Evolutionary conservation across 2,888 invertebrate genomes (phyloP).

Genomic region (Torymus aiolomorphi): DNA sequence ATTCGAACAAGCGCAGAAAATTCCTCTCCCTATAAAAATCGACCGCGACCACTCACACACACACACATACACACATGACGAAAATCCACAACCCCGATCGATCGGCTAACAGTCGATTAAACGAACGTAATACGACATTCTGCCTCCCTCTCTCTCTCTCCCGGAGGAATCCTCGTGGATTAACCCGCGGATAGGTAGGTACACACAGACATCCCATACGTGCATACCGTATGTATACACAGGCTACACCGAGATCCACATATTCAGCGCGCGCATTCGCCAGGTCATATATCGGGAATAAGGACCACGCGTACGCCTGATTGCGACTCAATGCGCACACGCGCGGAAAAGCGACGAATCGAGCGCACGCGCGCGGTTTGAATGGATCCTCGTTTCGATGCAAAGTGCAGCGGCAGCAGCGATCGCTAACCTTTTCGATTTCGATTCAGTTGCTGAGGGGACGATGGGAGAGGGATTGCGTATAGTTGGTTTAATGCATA

Average conservation of each 20-base stretch:
- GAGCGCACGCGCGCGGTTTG: background rate
- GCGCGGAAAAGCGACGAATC: constrained; percentile 21
- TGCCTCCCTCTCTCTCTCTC: background rate
- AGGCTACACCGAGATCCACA: no score
- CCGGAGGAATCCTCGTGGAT: background rate
- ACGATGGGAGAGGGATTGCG: no score
- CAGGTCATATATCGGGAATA: constrained; percentile 24
- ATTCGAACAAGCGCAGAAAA: no score
- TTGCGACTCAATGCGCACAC: constrained; percentile 10
- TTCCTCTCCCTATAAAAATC: no score
- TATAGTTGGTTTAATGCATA: no score
- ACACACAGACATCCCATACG: background rate
- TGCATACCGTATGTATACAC: background rate
- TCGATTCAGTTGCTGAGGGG: background rate
- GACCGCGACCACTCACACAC: no score
- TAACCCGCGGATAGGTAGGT: constrained; percentile 6
- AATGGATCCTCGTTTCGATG: constrained; percentile 39
- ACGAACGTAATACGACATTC: background rate
- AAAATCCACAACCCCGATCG: no score
- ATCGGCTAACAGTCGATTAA: background rate
- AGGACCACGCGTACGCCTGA: background rate
- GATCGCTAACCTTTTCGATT: constrained; percentile 23
- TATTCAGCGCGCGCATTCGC: no score
- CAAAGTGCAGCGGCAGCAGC: constrained; percentile 18
- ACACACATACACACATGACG: no score